Evolutionary conservation across 2,797 vertebrate genomes (phyloP).

Genomic region (Buceros bicornis): DNA sequence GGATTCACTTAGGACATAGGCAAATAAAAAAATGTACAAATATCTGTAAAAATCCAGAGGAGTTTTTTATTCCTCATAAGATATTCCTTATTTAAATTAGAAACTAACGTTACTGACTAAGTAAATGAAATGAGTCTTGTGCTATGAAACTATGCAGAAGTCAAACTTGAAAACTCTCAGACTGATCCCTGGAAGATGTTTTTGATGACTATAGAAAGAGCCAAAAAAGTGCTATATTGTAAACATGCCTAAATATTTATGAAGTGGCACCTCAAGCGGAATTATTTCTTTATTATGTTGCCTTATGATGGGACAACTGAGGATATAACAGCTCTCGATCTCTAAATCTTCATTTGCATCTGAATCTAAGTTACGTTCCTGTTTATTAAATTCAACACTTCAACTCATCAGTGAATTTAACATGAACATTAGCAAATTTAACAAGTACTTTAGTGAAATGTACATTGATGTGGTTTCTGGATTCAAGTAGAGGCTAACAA

Average conservation of each 20-base stretch:
- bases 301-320: not conserved
- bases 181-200: not conserved
- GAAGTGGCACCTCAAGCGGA: not conserved
- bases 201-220: not conserved
- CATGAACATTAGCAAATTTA: not conserved
- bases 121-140: not conserved
- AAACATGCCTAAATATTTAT: not conserved
- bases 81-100: not conserved
- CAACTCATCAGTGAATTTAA: too few species aligned
- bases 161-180: not conserved
- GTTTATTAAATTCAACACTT: not conserved
- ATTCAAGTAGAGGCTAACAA: not conserved
- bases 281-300: not conserved
- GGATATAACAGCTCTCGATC: fast-evolving
- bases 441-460: not conserved
- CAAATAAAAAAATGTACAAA: not conserved
- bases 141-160: not conserved
- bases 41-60: not conserved
- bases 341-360: not conserved
- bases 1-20: not conserved
- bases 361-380: not conserved
- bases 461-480: not conserved
- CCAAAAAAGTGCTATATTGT: not conserved
- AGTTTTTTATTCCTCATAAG: not conserved
- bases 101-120: not conserved